A percentile compares a stretch with the other conserved stretches of the same genome.
Evolutionary conservation across 2,797 vertebrate genomes (phyloP).

Genomic region (Pitangus sulphuratus): DNA sequence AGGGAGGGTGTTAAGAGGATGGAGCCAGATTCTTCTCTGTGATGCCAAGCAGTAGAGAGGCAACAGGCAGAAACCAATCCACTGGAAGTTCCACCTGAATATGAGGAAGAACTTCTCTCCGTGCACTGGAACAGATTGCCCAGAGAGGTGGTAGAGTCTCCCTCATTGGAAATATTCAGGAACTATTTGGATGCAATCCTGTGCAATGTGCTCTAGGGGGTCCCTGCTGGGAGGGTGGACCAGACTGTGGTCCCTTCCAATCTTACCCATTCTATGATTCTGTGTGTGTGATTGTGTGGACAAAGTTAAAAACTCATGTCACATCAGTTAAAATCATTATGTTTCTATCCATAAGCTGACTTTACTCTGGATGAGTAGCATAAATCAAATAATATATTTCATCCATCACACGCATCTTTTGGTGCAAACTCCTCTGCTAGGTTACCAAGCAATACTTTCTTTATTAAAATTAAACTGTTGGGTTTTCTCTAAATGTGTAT

Average conservation of each 20-base stretch:
- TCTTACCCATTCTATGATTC: not conserved
- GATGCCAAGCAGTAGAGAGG: no score
- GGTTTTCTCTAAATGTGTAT: not conserved
- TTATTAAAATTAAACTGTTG: not conserved
- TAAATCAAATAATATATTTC: not conserved
- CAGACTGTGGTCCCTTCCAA: not conserved
- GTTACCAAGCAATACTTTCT: not conserved
- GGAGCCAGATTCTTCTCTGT: no score
- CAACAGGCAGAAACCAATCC: no score
- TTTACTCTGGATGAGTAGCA: not conserved
- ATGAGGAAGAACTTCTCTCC: no score
- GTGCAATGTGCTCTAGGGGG: not conserved
- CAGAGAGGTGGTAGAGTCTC: no score
- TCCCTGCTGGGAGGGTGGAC: not conserved
- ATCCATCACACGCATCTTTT: accelerated
- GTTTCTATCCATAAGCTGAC: not conserved
- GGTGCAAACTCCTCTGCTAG: not conserved
- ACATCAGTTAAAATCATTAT: not conserved
- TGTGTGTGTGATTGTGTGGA: not conserved
- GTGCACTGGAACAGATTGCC: no score
- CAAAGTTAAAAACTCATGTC: not conserved
- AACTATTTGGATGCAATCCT: not conserved
- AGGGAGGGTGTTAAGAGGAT: no score
- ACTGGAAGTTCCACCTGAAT: no score
- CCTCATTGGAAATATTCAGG: no score